phyloP scores from a whole-genome alignment of 2,888 invertebrate species.

The Hirtodrosophila alboralis region DNA sequence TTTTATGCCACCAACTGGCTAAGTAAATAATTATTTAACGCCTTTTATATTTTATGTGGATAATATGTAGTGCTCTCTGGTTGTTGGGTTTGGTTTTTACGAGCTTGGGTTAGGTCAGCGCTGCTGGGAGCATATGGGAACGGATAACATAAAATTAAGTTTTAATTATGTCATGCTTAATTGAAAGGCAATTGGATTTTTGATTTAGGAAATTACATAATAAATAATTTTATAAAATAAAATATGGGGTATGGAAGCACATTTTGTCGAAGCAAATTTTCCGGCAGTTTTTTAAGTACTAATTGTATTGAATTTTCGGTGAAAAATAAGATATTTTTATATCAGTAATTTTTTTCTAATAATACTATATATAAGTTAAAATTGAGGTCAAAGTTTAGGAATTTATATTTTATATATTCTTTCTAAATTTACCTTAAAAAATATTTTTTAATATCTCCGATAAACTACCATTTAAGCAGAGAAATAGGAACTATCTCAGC shows the following conservation, averaged over 20 bases:
- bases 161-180: conserved; percentile 41
- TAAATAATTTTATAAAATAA: too few species aligned
- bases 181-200: conserved; percentile 30
- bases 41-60: conserved; percentile 58
- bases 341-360: too few species aligned
- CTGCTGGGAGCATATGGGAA: conserved; percentile 7
- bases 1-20: conserved; percentile 50
- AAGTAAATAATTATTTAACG: conserved; percentile 71
- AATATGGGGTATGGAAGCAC: too few species aligned
- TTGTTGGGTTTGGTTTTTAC: conserved; percentile 39
- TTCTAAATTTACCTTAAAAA: too few species aligned
- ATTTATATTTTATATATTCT: too few species aligned
- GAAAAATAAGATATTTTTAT: too few species aligned
- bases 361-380: too few species aligned
- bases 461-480: conserved; percentile 2
- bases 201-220: not conserved
- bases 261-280: too few species aligned
- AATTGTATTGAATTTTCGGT: too few species aligned
- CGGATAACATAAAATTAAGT: conserved; percentile 13
- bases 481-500: conserved; percentile 4
- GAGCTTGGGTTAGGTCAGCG: conserved; percentile 46
- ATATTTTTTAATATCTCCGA: not conserved
- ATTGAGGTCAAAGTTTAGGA: too few species aligned
- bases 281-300: too few species aligned
- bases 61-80: conserved; percentile 49